Evolutionary conservation across 2,888 invertebrate species (phyloP), one percentile per base, ranked within the genome.

Genomic region (Cynaeus angustus): DNA sequence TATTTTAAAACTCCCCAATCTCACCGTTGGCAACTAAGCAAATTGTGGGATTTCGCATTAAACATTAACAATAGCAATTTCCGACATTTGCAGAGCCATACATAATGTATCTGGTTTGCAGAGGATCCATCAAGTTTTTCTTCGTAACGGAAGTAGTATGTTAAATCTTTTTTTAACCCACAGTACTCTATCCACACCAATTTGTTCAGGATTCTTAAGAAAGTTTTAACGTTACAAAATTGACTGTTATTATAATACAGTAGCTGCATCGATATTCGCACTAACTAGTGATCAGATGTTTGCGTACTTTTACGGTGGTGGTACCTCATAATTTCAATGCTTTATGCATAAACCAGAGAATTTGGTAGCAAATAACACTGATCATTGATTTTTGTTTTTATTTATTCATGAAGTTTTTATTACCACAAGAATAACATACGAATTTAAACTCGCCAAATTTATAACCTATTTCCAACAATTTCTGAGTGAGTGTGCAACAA

Each of bases 11-110:
- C 30, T 21, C 21, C 12, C 46, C 59, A 59, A 46, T 46, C 59
- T 33, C 46, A 53, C 33, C 30, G 43, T 43, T 46, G 33, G 10
- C 43, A 16, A 21, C 59, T 59, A 59, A 59, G 59, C 59, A 46
- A 59, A 59, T 59, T 59, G 59, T 14, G 59, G 59, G 28, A 45
- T 48, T 59, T 30, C 12, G n/a, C 46, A 48, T 59, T 46, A 59
- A 59, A 59, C 33, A 62, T 62, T 62, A 62, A 62, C 52, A 62
- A 62, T 50, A 21, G 62, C 62, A 62, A 62, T 62, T 62, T 62
- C 62, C 62, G 62, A 46, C 59, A 59, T 59, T 58, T 59, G 59
- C 59, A 59, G 43, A 45, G 46, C 59, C 59, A 59, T 59, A 46
- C 46, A 46, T 59, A 59, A 59, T 59, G 46, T 2, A 59, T 14